phyloP scores from a whole-genome alignment of 2,888 invertebrate genomes.

The Apodemia zela region DNA sequence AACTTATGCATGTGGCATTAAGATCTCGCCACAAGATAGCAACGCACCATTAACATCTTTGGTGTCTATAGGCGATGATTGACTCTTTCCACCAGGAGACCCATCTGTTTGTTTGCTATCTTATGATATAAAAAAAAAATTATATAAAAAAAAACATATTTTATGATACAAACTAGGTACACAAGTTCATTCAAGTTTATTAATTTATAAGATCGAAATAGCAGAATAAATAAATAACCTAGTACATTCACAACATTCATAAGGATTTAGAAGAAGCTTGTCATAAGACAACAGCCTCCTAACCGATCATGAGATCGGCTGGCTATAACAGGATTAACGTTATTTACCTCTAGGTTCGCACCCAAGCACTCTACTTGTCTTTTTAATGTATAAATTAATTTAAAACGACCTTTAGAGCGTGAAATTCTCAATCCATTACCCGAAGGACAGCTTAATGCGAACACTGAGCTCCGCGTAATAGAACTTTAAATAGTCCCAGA shows the following conservation, averaged over 20 bases:
- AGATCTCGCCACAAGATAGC: too few species aligned
- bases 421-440: conserved; percentile 72
- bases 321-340: conserved; percentile 57
- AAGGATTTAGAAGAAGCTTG: conserved; percentile 16
- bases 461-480: conserved; percentile 43
- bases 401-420: conserved; percentile 65
- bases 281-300: conserved; percentile 20
- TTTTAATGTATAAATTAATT: conserved; percentile 74
- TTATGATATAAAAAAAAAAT: too few species aligned
- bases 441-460: conserved; percentile 64
- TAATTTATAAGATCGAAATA: conserved; percentile 25
- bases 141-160: too few species aligned
- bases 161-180: too few species aligned
- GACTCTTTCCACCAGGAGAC: too few species aligned
- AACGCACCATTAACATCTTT: too few species aligned
- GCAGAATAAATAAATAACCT: conserved; percentile 30
- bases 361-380: conserved; percentile 50
- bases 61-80: too few species aligned
- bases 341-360: conserved; percentile 58
- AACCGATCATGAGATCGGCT: conserved; percentile 24
- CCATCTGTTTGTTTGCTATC: too few species aligned
- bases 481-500: conserved; percentile 35
- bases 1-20: too few species aligned
- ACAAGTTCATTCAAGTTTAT: neutral
- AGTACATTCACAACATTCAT: neutral